A percentile compares a stretch with the other conserved stretches of the same genome.
phyloP scores from a whole-genome alignment of 2,888 invertebrate genomes.

The Coecobrya sp. region DNA sequence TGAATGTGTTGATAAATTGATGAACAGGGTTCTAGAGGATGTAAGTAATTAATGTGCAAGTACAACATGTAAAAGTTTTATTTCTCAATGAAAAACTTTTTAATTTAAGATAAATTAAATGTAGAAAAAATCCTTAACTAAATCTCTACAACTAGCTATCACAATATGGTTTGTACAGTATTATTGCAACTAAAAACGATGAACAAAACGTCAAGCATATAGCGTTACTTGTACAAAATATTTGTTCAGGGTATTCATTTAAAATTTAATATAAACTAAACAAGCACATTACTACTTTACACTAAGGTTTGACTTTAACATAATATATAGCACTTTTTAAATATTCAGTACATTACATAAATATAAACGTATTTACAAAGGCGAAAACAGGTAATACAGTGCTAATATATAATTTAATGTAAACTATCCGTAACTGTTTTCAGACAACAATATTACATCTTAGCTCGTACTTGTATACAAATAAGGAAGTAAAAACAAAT shows the following conservation, averaged over 20 bases:
- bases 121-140: neutral
- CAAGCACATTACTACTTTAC: neutral
- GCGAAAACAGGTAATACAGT: neutral
- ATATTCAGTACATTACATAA: neutral
- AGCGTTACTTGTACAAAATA: too few relatives aligned
- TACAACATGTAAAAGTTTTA: neutral
- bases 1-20: too few relatives aligned
- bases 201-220: neutral
- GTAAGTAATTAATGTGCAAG: neutral
- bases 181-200: slow-evolving; percentile 56
- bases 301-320: neutral
- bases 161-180: slow-evolving; percentile 64
- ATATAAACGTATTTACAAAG: neutral
- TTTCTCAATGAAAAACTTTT: neutral
- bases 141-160: slow-evolving; percentile 46
- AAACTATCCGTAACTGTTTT: neutral
- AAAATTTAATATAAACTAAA: slow-evolving; percentile 1
- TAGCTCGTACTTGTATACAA: too few relatives aligned
- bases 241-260: neutral
- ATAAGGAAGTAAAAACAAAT: too few relatives aligned
- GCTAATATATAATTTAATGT: neutral
- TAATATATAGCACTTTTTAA: neutral
- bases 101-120: neutral
- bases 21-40: neutral
- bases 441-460: too few relatives aligned